phyloP scores from a whole-genome alignment of 2,113 vertebrate genomes.

The Erythrocercus mccallii region DNA sequence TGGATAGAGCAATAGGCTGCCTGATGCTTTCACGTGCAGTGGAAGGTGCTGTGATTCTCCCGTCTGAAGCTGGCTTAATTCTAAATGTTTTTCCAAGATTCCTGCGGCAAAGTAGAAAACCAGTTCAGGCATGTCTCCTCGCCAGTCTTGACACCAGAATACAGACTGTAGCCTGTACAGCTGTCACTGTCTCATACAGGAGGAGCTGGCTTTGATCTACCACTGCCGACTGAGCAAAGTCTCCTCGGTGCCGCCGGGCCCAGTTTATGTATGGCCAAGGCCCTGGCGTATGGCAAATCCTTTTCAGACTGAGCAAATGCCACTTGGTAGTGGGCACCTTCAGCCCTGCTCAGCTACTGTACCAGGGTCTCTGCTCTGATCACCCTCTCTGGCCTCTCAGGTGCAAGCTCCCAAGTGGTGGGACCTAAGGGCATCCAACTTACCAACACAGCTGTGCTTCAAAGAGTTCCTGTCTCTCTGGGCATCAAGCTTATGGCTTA shows the following conservation, averaged over 20 bases:
- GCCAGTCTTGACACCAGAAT: background rate
- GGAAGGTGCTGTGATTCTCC: background rate
- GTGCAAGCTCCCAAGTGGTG: background rate
- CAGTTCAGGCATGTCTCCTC: background rate
- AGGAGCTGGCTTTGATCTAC: background rate
- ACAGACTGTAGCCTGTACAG: background rate
- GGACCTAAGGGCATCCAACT: background rate
- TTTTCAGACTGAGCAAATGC: background rate
- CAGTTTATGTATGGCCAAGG: background rate
- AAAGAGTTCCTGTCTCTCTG: background rate
- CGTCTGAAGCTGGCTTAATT: background rate
- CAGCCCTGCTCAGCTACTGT: background rate
- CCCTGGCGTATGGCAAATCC: background rate
- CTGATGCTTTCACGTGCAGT: background rate
- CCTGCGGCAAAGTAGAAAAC: background rate
- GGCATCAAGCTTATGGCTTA: background rate
- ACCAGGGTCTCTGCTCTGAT: background rate
- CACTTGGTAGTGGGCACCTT: background rate
- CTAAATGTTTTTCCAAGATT: background rate
- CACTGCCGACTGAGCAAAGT: rapidly evolving
- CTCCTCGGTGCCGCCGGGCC: background rate
- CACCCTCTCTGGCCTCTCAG: background rate
- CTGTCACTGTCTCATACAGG: background rate
- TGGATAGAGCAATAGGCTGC: background rate
- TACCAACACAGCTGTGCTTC: background rate